Conservation (phyloP, 1,140 invertebrate genomes). For the Luehdorfia chinensis region DNA sequence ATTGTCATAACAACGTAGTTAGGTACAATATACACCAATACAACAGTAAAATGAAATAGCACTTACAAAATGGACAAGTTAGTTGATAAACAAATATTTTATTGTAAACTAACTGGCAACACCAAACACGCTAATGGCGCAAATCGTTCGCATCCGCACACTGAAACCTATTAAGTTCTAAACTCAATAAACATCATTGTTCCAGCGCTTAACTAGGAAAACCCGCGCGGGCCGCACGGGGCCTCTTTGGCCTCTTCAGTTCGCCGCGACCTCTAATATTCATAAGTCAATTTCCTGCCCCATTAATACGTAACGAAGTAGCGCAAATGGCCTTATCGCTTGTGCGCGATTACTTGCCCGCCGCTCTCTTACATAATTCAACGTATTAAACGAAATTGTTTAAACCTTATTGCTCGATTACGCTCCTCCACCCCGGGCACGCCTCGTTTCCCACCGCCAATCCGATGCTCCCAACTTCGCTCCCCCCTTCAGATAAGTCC, state of each 20-base stretch:
- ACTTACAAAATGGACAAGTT: not conserved
- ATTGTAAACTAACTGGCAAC: constrained; percentile 3
- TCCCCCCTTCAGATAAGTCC: constrained; percentile 31
- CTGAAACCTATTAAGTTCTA: constrained; percentile 65
- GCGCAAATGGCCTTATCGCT: constrained; percentile 77
- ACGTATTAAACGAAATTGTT: constrained; percentile 78
- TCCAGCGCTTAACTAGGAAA: constrained; percentile 72
- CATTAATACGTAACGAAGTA: constrained; percentile 77
- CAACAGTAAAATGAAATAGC: constrained; percentile 5
- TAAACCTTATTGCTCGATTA: constrained; percentile 77
- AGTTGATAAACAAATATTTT: constrained; percentile 14
- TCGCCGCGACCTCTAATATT: constrained; percentile 72
- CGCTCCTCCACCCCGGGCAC: constrained; percentile 65
- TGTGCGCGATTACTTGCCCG: constrained; percentile 75
- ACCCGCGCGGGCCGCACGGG: constrained; percentile 52
- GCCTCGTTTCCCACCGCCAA: constrained; percentile 64
- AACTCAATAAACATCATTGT: constrained; percentile 72
- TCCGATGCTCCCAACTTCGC: constrained; percentile 31
- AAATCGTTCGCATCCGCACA: constrained; percentile 53
- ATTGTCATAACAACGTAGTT: too few relatives aligned
- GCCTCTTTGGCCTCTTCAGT: constrained; percentile 66
- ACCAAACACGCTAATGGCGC: constrained; percentile 63
- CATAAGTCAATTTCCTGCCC: constrained; percentile 77
- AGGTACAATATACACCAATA: too few relatives aligned
- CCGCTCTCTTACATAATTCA: constrained; percentile 76